Base-by-base conservation (phyloP, 1,140 invertebrate genomes). In the Dendroctonus valens region DNA sequence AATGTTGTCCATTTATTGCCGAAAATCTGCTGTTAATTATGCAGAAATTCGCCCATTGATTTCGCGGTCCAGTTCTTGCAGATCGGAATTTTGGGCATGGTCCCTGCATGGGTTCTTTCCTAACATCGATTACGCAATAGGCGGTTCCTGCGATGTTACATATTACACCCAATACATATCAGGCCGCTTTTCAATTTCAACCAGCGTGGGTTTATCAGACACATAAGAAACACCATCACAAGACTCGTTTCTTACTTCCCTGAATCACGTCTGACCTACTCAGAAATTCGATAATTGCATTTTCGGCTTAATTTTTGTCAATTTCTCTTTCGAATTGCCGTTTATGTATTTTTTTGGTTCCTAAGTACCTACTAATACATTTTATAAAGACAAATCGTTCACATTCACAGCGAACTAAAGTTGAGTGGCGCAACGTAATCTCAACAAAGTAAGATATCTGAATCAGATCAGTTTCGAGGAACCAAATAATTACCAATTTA, bases 81-180 rank as follows among this genome's bases (percentile, higher is more conserved):
- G 46, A 48, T 48, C 14, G 46, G 46, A 48, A 48, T 48, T 48
- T 48, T 48, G 46, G 46, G 46, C 46, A 48, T 48, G 46, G 46
- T 14, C 46, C 46, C 46, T 14, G 11, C 11, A 14, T 14, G 11
- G 46, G 11, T 11, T 48, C 46, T 48, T 48, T 48, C 46, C 46
- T 48, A 48, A 48, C 14, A n/a, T 48, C 11, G 46, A 14, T 48
- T 48, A 48, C 46, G 14, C 14, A 48, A 48, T 48, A 14, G 46
- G 46, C 46, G 11, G 46, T 11, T 48, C 46, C 14, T 14, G 46
- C 11, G 46, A 48, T 48, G 46, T 48, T 48, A 48, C 14, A 14
- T 14, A 26, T 26, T 26, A 26, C 26, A 26, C 26, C 26, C 26
- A 26, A 3, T 14, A 14, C 46, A 14, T 48, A 48, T 48, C 46